These are phyloP conservation scores for Australoheros facetus DNA, from an alignment of 2,797 vertebrate species.

Conservation along the genomic window DNA sequence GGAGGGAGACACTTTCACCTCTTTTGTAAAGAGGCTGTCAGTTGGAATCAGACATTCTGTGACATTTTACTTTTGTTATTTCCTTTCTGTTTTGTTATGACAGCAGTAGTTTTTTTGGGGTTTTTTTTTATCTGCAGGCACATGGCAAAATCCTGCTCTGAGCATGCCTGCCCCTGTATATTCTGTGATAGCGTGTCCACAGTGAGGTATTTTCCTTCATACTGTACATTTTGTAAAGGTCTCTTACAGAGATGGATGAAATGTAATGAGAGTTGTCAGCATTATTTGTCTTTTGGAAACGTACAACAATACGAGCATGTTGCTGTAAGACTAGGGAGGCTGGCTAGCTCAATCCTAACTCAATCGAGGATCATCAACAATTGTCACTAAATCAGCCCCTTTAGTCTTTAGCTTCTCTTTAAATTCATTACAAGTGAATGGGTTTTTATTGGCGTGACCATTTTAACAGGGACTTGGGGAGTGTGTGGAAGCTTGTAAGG, in stretches of 20 bases:
- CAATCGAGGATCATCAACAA: conserved; percentile 72
- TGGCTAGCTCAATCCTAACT: conserved; percentile 66
- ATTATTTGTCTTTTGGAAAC: conserved; percentile 22
- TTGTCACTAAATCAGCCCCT: conserved; percentile 74
- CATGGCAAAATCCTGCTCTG: background rate
- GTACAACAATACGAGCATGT: conserved; percentile 29
- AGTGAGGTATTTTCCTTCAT: background rate
- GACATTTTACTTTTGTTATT: background rate
- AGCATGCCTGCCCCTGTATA: background rate
- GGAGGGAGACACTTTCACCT: background rate
- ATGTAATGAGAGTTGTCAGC: conserved; percentile 22
- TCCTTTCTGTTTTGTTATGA: background rate
- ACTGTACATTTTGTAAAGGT: background rate
- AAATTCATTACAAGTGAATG: conserved; percentile 76
- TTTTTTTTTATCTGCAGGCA: background rate
- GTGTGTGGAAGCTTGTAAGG: conserved; percentile 57
- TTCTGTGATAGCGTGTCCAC: background rate
- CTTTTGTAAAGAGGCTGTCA: background rate
- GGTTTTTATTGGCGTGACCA: conserved; percentile 72
- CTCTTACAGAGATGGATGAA: conserved; percentile 8
- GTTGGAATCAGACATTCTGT: background rate
- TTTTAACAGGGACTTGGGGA: conserved; percentile 69
- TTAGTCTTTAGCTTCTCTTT: conserved; percentile 66
- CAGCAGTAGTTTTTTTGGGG: background rate
- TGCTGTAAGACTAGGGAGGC: conserved; percentile 11